Evolutionary conservation across 2,113 vertebrate species (phyloP).

Genomic region (Trematomus loennbergii): DNA sequence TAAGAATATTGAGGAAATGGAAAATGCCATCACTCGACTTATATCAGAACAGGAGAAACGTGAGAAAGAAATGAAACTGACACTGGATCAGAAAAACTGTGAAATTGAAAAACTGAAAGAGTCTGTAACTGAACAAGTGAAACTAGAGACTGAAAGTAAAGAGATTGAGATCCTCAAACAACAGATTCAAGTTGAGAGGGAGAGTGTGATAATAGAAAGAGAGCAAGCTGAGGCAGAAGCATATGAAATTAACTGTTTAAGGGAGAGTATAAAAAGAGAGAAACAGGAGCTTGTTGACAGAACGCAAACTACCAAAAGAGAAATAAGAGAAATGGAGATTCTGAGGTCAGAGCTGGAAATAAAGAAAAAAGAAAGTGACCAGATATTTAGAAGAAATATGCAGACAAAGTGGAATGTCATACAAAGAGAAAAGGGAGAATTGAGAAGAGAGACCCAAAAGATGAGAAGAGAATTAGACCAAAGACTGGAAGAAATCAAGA

Average conservation of each 20-base stretch:
- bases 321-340: constrained; percentile 67
- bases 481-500: constrained; percentile 46
- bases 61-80: constrained; percentile 1
- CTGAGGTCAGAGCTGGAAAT: constrained; percentile 64
- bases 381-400: constrained; percentile 32
- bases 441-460: constrained; percentile 37
- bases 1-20: constrained; percentile 9
- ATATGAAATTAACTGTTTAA: constrained; percentile 28
- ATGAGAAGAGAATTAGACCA: constrained; percentile 50
- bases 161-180: constrained; percentile 42
- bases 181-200: constrained; percentile 30
- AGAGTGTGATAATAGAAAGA: constrained; percentile 27
- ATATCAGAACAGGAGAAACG: constrained; percentile 15
- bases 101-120: constrained; percentile 6
- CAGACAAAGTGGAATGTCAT: constrained; percentile 50
- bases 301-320: constrained; percentile 36
- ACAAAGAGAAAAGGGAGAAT: constrained; percentile 34
- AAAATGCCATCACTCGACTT: constrained; percentile 20
- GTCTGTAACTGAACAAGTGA: constrained; percentile 1
- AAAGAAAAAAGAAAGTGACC: constrained; percentile 55
- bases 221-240: constrained; percentile 29
- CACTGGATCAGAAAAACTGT: neutral
- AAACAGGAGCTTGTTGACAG: constrained; percentile 45
- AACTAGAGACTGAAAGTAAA: constrained; percentile 32
- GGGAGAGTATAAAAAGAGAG: constrained; percentile 25